Evolutionary conservation across 2,113 vertebrate genomes (phyloP).

Genomic region (Geococcyx californianus): DNA sequence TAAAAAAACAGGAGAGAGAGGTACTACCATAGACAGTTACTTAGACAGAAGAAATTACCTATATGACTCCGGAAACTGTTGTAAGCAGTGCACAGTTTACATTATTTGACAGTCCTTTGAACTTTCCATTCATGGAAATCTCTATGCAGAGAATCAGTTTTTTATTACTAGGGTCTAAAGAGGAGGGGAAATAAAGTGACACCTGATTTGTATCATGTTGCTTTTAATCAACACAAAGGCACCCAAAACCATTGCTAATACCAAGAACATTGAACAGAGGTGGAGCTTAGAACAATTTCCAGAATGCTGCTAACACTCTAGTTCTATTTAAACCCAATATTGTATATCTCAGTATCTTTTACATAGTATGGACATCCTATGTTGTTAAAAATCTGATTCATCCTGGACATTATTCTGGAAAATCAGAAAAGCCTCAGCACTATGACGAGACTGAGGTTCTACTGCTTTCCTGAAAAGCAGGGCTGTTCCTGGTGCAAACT

Average conservation of each 20-base stretch:
- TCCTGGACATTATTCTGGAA: background rate
- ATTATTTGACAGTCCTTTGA: background rate
- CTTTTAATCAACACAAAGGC: background rate
- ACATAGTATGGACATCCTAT: background rate
- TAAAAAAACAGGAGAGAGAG: background rate
- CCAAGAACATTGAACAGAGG: background rate
- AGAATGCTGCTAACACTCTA: background rate
- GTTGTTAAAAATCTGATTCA: background rate
- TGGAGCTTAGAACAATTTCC: background rate
- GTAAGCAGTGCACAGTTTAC: background rate
- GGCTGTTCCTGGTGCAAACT: background rate
- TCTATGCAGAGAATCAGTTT: background rate
- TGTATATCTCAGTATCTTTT: background rate
- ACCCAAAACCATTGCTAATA: background rate
- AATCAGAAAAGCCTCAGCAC: background rate
- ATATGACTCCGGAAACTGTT: background rate
- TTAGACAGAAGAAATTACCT: background rate
- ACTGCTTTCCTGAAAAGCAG: background rate
- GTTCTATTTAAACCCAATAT: background rate
- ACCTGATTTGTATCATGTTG: background rate
- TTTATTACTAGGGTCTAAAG: background rate
- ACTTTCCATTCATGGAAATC: background rate
- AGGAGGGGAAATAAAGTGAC: background rate
- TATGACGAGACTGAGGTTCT: background rate
- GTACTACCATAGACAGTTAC: background rate